Conservation (phyloP, 2,113 vertebrate genomes). For the Oreochromis tanganicae region DNA sequence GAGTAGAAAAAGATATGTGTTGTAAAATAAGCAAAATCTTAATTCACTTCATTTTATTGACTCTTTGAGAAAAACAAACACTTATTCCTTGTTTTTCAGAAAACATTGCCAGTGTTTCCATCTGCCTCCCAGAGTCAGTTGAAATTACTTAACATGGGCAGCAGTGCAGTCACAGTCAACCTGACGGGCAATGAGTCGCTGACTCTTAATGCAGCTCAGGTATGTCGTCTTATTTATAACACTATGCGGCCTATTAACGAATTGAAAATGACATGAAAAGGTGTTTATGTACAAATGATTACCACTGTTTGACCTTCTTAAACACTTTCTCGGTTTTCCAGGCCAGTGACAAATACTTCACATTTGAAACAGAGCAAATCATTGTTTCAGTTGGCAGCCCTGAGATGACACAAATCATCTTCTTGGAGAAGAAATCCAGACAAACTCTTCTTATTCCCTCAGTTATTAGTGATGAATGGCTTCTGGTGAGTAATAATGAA, state of each 20-base stretch:
- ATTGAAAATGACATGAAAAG: not conserved
- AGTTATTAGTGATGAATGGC: fast-evolving
- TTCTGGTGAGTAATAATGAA: constrained; percentile 54
- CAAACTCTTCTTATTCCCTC: constrained; percentile 71
- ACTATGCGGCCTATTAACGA: not conserved
- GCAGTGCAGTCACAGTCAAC: constrained; percentile 5
- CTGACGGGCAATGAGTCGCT: not conserved
- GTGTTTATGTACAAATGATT: not conserved
- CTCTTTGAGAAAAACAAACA: not conserved
- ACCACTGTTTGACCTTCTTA: not conserved
- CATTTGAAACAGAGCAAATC: constrained; percentile 28
- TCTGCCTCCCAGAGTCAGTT: constrained; percentile 72
- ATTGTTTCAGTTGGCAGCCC: not conserved
- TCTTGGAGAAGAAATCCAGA: not conserved
- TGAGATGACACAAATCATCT: fast-evolving
- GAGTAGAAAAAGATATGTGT: constrained; percentile 61
- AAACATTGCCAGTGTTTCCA: constrained; percentile 84
- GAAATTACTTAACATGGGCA: constrained; percentile 80
- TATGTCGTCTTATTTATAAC: not conserved
- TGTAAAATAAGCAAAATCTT: not conserved
- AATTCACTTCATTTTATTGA: not conserved
- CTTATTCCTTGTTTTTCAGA: constrained; percentile 62
- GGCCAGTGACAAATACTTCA: constrained; percentile 64
- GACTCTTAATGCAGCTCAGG: constrained; percentile 36
- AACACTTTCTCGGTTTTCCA: constrained; percentile 37